phyloP scores from a whole-genome alignment of 2,888 invertebrate species.

The Lasioglossum vierecki region DNA sequence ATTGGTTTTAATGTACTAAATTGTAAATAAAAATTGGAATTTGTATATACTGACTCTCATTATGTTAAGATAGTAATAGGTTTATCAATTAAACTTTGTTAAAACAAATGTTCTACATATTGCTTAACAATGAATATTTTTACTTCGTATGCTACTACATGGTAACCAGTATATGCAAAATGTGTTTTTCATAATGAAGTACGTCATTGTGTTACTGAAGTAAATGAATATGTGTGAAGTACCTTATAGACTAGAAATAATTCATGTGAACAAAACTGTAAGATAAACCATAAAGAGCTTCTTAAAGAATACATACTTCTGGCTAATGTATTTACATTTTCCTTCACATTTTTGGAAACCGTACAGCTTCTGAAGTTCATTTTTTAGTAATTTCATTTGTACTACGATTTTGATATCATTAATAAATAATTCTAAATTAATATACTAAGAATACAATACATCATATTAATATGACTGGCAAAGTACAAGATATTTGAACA shows the following conservation, averaged over 20 bases:
- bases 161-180: constrained; percentile 32
- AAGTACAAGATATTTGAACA: constrained; percentile 8
- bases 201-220: constrained; percentile 22
- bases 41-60: constrained; percentile 38
- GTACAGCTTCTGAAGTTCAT: constrained; percentile 22
- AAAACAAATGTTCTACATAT: neutral
- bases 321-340: constrained; percentile 33
- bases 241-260: constrained; percentile 59
- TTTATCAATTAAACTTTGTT: neutral
- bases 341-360: constrained; percentile 17
- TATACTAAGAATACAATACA: constrained; percentile 15
- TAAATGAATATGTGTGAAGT: constrained; percentile 34
- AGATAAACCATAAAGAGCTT: constrained; percentile 16
- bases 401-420: constrained; percentile 16
- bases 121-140: constrained; percentile 7
- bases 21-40: constrained; percentile 27
- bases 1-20: constrained; percentile 20
- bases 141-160: neutral
- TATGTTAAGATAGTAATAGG: constrained; percentile 4
- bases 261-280: constrained; percentile 25
- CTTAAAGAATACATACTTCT: constrained; percentile 22
- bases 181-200: constrained; percentile 22
- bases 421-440: constrained; percentile 23
- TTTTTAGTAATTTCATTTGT: constrained; percentile 17
- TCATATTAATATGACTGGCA: constrained; percentile 13